phyloP scores from a whole-genome alignment of 2,888 invertebrate genomes.

The Encarsia formosa region DNA sequence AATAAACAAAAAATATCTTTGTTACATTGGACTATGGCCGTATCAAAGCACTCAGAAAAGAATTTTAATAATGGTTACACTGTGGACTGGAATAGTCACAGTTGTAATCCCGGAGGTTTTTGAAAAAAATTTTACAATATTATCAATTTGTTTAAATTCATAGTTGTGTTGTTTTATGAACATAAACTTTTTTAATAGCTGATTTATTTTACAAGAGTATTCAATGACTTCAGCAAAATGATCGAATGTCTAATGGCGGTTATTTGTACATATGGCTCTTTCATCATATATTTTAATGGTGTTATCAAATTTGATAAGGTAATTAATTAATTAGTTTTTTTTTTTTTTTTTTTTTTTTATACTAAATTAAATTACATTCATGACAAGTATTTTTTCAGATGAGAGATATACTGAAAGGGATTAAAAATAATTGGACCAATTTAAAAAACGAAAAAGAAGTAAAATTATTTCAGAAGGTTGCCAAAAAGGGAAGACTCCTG shows the following conservation, averaged over 20 bases:
- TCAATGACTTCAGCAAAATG: slow-evolving; percentile 1
- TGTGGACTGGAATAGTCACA: background rate
- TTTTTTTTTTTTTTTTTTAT: too few species aligned
- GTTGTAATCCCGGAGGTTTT: slow-evolving; percentile 13
- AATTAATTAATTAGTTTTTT: too few species aligned
- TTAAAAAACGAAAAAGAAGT: slow-evolving; percentile 1
- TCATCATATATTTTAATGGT: background rate
- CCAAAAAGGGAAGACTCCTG: background rate
- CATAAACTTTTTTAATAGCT: slow-evolving; percentile 5
- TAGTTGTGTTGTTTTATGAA: background rate
- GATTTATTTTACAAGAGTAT: slow-evolving; percentile 8
- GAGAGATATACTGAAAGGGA: slow-evolving; percentile 1
- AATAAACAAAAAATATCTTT: slow-evolving; percentile 7
- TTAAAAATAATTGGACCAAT: slow-evolving; percentile 1
- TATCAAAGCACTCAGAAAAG: slow-evolving; percentile 4
- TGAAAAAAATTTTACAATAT: background rate
- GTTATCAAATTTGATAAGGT: background rate
- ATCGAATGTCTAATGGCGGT: slow-evolving; percentile 12
- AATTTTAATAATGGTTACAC: background rate
- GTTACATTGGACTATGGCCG: slow-evolving; percentile 13
- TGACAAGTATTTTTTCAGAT: slow-evolving; percentile 13
- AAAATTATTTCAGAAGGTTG: background rate
- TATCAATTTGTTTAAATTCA: background rate
- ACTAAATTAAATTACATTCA: too few species aligned
- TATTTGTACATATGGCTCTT: slow-evolving; percentile 1